Evolutionary conservation across 2,113 vertebrate genomes (phyloP).

Genomic region (Gadus macrocephalus): DNA sequence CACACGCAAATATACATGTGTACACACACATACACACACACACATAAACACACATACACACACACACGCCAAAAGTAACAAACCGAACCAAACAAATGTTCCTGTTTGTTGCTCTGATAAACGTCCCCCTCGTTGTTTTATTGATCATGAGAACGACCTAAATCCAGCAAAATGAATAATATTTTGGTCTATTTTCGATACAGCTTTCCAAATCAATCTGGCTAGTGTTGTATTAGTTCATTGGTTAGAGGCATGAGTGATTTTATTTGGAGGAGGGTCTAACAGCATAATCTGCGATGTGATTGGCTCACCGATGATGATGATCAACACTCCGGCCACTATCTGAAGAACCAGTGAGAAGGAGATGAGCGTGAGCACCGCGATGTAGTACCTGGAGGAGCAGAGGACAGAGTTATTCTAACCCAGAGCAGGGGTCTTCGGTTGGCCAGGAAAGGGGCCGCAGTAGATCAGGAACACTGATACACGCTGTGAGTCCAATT

Average conservation of each 20-base stretch:
- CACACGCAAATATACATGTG: slow-evolving; percentile 38
- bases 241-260: slow-evolving; percentile 23
- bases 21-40: slow-evolving; percentile 23
- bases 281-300: neutral
- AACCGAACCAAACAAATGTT: neutral
- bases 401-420: no score
- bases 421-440: no score
- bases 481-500: no score
- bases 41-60: slow-evolving; percentile 26
- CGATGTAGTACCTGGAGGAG: slow-evolving; percentile 69
- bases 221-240: slow-evolving; percentile 52
- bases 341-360: slow-evolving; percentile 85
- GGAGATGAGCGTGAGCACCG: slow-evolving; percentile 82
- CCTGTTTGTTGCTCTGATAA: neutral
- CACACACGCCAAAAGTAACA: slow-evolving; percentile 6
- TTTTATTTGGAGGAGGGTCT: neutral
- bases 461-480: no score
- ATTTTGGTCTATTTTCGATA: no score
- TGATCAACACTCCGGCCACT: slow-evolving; percentile 79
- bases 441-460: no score
- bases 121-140: neutral
- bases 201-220: neutral
- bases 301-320: slow-evolving; percentile 79
- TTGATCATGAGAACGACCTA: neutral
- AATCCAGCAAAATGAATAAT: no score